Conservation (phyloP, 35 echinoderm and acorn worm species). For the Apostichopus japonicus region DNA sequence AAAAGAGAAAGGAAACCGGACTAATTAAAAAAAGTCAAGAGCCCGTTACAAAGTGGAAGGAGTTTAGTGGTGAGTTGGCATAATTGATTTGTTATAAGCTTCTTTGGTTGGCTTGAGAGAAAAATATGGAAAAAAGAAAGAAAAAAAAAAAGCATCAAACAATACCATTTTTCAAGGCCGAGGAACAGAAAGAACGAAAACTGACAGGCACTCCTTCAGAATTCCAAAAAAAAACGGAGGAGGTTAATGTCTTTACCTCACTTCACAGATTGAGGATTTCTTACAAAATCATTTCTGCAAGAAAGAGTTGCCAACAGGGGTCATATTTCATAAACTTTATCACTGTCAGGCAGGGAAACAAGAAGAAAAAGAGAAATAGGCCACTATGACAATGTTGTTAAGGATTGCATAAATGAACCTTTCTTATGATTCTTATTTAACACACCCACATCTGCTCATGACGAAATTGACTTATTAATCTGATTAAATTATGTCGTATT, state of each 20-base stretch:
- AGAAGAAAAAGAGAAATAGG: too few species aligned
- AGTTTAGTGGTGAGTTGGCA: background rate
- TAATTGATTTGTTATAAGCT: conserved; percentile 6
- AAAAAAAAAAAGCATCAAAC: background rate
- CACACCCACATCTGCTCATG: too few species aligned
- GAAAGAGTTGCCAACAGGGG: background rate
- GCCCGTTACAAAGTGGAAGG: background rate
- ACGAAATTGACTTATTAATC: too few species aligned
- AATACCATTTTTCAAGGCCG: background rate
- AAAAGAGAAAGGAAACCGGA: background rate
- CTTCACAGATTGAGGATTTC: background rate
- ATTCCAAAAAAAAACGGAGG: background rate
- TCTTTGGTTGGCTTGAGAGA: background rate
- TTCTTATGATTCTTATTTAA: too few species aligned
- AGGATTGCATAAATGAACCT: too few species aligned
- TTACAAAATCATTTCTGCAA: background rate
- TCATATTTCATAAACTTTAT: too few species aligned
- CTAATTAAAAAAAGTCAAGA: conserved; percentile 33
- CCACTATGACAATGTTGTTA: too few species aligned
- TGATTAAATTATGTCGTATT: too few species aligned
- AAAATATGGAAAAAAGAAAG: background rate
- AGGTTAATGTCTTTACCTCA: background rate
- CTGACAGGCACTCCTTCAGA: background rate
- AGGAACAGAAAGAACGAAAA: background rate
- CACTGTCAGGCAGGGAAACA: too few species aligned